Evolutionary conservation across 1,140 invertebrate species (phyloP).

Genomic region (Polypedilum pembai): DNA sequence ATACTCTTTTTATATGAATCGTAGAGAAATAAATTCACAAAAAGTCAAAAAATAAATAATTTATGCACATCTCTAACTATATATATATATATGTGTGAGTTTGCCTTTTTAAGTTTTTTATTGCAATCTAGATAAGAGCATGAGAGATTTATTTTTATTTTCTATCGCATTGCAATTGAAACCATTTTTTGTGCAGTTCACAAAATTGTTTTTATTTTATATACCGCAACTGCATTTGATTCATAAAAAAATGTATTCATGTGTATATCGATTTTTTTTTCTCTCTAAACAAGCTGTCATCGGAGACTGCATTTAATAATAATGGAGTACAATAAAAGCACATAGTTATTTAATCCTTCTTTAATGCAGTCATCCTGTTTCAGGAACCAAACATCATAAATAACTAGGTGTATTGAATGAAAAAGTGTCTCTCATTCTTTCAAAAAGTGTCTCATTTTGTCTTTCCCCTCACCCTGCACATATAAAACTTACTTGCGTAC

Average conservation of each 20-base stretch:
- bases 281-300: slow-evolving; percentile 10
- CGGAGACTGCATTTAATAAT: neutral
- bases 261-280: neutral
- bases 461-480: too few relatives aligned
- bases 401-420: slow-evolving; percentile 12
- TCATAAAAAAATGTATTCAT: neutral
- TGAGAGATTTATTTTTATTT: neutral
- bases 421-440: slow-evolving; percentile 2
- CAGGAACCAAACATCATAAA: slow-evolving; percentile 4
- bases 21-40: neutral
- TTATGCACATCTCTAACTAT: neutral
- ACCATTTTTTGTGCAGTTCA: neutral
- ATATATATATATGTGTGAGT: neutral
- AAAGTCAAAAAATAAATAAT: slow-evolving; percentile 1
- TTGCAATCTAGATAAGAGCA: slow-evolving; percentile 12
- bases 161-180: neutral
- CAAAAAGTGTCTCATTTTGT: neutral
- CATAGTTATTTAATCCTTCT: slow-evolving; percentile 15
- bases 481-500: neutral
- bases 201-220: neutral
- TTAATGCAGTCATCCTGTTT: slow-evolving; percentile 27
- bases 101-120: neutral
- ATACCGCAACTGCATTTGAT: neutral
- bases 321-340: neutral
- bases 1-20: neutral